Evolutionary conservation across 2,888 invertebrate species (phyloP).

Genomic region (Baccha elongata): DNA sequence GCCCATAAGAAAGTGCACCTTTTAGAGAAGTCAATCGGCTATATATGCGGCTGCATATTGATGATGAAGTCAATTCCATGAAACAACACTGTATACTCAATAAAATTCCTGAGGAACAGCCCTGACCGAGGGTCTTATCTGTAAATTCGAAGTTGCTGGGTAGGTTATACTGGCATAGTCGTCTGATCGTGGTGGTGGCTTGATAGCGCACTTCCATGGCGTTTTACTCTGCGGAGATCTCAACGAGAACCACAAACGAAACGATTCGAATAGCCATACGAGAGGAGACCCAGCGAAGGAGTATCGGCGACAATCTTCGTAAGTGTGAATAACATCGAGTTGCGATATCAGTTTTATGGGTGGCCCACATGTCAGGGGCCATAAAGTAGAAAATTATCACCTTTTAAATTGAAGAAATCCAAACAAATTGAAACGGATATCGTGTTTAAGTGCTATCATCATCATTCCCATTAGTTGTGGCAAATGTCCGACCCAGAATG

Average conservation of each 20-base stretch:
- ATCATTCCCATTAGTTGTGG: slow-evolving; percentile 81
- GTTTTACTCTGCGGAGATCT: slow-evolving; percentile 63
- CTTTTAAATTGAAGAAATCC: slow-evolving; percentile 83
- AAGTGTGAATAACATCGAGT: slow-evolving; percentile 74
- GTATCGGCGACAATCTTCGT: slow-evolving; percentile 74
- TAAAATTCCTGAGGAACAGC: slow-evolving; percentile 63
- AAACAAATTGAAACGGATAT: slow-evolving; percentile 83
- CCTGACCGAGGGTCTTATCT: slow-evolving; percentile 65
- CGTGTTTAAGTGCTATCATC: slow-evolving; percentile 83
- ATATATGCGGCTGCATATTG: slow-evolving; percentile 49
- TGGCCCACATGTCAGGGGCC: slow-evolving; percentile 83
- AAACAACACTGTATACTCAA: slow-evolving; percentile 64
- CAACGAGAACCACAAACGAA: slow-evolving; percentile 40
- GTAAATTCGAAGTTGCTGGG: slow-evolving; percentile 64
- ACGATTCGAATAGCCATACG: slow-evolving; percentile 9
- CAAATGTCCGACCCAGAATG: slow-evolving; percentile 72
- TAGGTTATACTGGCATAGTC: slow-evolving; percentile 67
- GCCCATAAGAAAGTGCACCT: slow-evolving; percentile 59
- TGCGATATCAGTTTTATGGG: slow-evolving; percentile 81
- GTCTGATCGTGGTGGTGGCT: slow-evolving; percentile 39
- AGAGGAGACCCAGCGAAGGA: slow-evolving; percentile 64
- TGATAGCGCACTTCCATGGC: slow-evolving; percentile 75
- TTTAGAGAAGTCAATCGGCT: slow-evolving; percentile 70
- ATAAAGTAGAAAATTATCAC: slow-evolving; percentile 83
- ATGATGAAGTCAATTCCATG: slow-evolving; percentile 68